Conservation (phyloP, 2,113 vertebrate genomes). For the Sinosuthora webbiana region DNA sequence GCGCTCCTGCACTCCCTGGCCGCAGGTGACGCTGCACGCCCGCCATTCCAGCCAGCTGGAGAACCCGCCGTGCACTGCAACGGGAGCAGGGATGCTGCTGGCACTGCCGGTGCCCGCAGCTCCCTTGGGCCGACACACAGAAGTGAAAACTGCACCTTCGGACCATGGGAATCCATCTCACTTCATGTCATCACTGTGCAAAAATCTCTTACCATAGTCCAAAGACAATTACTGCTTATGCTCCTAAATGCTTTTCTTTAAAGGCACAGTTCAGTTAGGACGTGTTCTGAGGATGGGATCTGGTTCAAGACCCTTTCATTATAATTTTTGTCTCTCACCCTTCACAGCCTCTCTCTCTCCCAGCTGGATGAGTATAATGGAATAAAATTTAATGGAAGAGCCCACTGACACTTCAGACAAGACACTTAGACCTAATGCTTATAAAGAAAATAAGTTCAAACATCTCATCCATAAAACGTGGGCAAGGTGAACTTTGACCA, state of each 20-base stretch:
- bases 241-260: background rate
- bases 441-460: background rate
- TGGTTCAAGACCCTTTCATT: background rate
- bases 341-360: background rate
- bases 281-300: background rate
- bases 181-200: background rate
- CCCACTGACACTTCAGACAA: background rate
- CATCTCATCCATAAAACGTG: background rate
- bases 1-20: slow-evolving; percentile 84
- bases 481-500: background rate
- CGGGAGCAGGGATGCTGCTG: background rate
- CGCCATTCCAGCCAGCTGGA: slow-evolving; percentile 90
- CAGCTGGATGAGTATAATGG: background rate
- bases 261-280: background rate
- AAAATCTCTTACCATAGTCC: background rate
- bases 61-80: slow-evolving; percentile 89
- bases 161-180: background rate
- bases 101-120: background rate
- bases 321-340: background rate
- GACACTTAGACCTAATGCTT: background rate
- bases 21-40: slow-evolving; percentile 88
- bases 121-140: background rate
- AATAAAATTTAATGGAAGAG: background rate
- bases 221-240: background rate
- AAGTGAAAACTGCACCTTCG: background rate